These are phyloP conservation scores for Tangara arthus DNA, from an alignment of 2,797 vertebrate genomes.

Conservation along the genomic window DNA sequence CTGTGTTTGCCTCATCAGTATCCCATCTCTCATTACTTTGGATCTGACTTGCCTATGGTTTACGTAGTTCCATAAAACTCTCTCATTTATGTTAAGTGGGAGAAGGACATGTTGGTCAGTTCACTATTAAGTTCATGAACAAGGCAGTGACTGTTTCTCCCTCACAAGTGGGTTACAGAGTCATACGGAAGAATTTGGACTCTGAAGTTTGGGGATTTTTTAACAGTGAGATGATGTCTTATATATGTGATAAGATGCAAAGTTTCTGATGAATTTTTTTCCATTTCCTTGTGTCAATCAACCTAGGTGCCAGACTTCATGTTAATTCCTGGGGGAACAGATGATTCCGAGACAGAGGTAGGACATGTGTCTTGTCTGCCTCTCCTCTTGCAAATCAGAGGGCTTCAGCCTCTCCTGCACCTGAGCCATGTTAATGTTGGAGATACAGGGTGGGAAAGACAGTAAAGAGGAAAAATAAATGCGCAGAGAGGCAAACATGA, in stretches of 20 bases:
- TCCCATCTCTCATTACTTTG: neutral
- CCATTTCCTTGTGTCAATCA: neutral
- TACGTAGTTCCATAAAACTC: neutral
- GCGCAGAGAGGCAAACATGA: neutral
- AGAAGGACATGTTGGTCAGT: neutral
- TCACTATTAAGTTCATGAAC: neutral
- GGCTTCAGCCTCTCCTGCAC: neutral
- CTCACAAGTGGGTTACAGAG: neutral
- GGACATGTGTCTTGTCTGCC: neutral
- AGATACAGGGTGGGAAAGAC: neutral
- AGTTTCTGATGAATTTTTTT: neutral
- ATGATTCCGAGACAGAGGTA: neutral
- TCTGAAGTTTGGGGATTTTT: neutral
- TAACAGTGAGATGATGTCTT: neutral
- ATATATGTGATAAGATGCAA: neutral
- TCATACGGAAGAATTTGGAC: neutral
- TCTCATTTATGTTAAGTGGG: neutral
- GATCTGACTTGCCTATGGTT: neutral
- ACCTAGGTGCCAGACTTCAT: constrained; percentile 26
- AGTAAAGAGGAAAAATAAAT: neutral
- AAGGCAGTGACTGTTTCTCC: neutral
- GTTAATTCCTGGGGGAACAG: neutral
- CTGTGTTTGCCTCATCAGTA: neutral
- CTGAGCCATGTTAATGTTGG: neutral
- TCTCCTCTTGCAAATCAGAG: neutral